phyloP scores from a whole-genome alignment of 1,140 invertebrate species.

The Propsilocerus akamusi region DNA sequence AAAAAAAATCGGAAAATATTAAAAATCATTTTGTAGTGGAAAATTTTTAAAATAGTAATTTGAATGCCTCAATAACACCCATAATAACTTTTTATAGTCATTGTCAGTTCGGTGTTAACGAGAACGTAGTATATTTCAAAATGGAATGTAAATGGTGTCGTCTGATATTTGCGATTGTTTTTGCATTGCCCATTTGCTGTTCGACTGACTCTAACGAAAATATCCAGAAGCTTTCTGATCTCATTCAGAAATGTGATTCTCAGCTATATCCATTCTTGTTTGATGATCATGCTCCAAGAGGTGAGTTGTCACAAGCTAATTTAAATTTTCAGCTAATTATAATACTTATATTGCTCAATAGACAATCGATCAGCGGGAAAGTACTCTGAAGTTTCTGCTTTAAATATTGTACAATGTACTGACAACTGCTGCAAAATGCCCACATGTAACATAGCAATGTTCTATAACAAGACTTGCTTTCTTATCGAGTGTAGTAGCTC shows the following conservation, averaged over 20 bases:
- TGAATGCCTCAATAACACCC: too few species aligned
- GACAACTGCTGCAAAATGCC: slow-evolving; percentile 45
- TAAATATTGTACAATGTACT: slow-evolving; percentile 42
- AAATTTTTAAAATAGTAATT: too few species aligned
- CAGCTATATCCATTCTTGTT: background rate
- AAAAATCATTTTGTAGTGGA: too few species aligned
- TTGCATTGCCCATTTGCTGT: too few species aligned
- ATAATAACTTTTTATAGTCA: too few species aligned
- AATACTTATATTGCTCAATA: slow-evolving; percentile 10
- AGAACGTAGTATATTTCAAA: too few species aligned
- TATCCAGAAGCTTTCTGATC: too few species aligned
- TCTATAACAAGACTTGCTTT: slow-evolving; percentile 54
- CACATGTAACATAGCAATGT: slow-evolving; percentile 59
- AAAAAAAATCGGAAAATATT: too few species aligned
- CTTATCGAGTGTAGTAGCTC: slow-evolving; percentile 50
- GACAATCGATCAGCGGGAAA: slow-evolving; percentile 39
- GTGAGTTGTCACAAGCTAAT: background rate
- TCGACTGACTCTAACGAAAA: too few species aligned
- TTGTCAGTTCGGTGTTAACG: too few species aligned
- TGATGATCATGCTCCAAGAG: background rate
- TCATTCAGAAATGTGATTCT: slow-evolving; percentile 1
- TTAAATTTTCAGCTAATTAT: background rate
- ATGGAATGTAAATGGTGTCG: too few species aligned
- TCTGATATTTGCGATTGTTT: too few species aligned
- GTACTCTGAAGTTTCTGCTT: slow-evolving; percentile 32